These are phyloP conservation scores for Phalacrocorax carbo DNA, from an alignment of 2,113 vertebrate species.

Conservation along the genomic window DNA sequence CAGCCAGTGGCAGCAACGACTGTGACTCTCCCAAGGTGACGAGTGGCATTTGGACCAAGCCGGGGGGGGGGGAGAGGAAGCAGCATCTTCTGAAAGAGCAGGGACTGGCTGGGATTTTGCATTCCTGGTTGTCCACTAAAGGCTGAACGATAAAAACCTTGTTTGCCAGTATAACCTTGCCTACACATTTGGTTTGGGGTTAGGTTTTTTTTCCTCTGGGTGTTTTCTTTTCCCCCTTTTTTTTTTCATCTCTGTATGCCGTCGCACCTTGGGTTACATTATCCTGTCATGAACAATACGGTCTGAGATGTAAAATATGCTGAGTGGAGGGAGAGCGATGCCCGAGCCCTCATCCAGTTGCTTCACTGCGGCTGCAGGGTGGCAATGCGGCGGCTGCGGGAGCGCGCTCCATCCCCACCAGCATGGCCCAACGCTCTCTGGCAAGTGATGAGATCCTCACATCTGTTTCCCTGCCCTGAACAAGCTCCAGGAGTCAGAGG, in stretches of 20 bases:
- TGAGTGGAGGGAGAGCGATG: accelerated
- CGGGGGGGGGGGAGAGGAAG: background rate
- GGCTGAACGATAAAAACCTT: accelerated
- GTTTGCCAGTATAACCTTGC: background rate
- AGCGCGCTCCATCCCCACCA: background rate
- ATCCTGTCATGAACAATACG: accelerated
- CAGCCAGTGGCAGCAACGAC: accelerated
- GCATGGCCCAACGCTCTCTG: accelerated
- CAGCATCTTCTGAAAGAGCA: background rate
- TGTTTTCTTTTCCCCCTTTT: background rate
- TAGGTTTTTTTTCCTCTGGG: no score
- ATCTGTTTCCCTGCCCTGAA: background rate
- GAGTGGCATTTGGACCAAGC: background rate
- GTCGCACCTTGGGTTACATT: accelerated
- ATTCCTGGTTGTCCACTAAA: background rate
- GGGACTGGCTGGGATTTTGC: background rate
- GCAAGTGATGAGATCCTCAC: background rate
- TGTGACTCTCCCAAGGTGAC: background rate
- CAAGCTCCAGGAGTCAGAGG: accelerated
- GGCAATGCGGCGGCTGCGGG: background rate
- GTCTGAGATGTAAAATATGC: background rate
- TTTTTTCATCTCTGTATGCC: accelerated
- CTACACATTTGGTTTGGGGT: no score
- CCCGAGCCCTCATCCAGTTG: accelerated
- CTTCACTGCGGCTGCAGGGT: background rate